Evolutionary conservation across 2,888 invertebrate genomes (phyloP).

Genomic region (Diloba caeruleocephala): DNA sequence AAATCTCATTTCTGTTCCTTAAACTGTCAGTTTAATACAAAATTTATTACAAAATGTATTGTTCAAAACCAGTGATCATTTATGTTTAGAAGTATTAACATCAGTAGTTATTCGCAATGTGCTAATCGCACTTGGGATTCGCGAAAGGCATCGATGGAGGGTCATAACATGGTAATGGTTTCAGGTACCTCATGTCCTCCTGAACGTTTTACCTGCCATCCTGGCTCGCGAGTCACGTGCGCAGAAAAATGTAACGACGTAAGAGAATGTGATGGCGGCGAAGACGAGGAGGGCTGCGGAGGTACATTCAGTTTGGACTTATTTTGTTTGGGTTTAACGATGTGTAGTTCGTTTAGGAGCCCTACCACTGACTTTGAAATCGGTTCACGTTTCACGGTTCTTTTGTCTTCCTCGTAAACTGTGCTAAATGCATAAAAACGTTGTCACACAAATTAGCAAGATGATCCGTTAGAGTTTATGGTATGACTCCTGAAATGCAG

Average conservation of each 20-base stretch:
- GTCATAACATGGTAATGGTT: constrained; percentile 36
- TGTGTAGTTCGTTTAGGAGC: constrained; percentile 2
- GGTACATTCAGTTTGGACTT: constrained; percentile 28
- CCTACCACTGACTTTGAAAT: not conserved
- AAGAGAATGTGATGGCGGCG: constrained; percentile 87
- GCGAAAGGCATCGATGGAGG: not conserved
- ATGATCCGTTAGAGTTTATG: not conserved
- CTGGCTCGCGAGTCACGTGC: constrained; percentile 63
- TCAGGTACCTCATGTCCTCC: constrained; percentile 66
- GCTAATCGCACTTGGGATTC: constrained; percentile 31
- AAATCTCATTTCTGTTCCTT: not conserved
- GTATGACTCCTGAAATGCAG: constrained; percentile 4
- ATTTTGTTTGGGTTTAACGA: not conserved
- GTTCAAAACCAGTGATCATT: too few species aligned
- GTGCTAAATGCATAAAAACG: not conserved
- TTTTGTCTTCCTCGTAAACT: not conserved
- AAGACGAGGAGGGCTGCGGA: constrained; percentile 90
- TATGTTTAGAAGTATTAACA: constrained; percentile 26
- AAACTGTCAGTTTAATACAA: too few species aligned
- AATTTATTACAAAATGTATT: too few species aligned
- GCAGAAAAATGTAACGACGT: constrained; percentile 80
- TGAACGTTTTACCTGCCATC: constrained; percentile 64
- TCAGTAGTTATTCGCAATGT: constrained; percentile 34
- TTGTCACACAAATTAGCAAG: not conserved
- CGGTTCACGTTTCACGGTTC: not conserved